Conservation (phyloP, 2,888 invertebrate species). For the Tetranychus truncatus region DNA sequence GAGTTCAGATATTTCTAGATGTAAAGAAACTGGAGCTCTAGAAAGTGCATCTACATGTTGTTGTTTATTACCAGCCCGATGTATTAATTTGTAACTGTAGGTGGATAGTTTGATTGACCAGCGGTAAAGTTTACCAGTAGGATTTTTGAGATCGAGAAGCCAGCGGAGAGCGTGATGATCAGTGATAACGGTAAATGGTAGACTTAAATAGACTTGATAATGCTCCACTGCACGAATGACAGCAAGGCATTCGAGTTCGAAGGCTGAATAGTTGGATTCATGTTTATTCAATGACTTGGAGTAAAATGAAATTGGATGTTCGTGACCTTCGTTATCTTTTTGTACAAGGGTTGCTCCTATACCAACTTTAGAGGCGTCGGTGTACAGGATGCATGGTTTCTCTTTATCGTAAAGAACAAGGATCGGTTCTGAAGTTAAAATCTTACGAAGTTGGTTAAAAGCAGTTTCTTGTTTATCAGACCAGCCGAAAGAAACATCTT, state of each 20-base stretch:
- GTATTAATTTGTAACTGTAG: neutral
- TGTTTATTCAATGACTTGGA: neutral
- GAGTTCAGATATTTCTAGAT: neutral
- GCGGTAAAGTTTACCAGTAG: neutral
- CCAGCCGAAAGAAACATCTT: conserved; percentile 13
- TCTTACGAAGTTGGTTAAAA: conserved; percentile 16
- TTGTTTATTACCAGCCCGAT: neutral
- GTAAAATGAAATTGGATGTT: neutral
- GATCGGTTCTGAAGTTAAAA: conserved; percentile 5
- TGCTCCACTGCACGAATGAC: conserved; percentile 9
- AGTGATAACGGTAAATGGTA: neutral
- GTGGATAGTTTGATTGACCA: neutral
- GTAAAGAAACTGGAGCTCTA: neutral
- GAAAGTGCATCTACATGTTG: neutral
- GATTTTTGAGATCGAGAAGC: neutral
- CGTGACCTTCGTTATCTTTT: neutral
- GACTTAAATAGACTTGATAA: conserved; percentile 14
- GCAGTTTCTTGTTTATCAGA: conserved; percentile 11
- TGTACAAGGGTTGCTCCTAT: neutral
- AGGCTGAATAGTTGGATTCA: conserved; percentile 4
- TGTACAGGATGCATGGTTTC: neutral
- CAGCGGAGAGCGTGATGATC: conserved; percentile 14
- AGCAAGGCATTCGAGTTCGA: conserved; percentile 13
- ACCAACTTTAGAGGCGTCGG: conserved; percentile 8
- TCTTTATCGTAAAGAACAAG: conserved; percentile 6